phyloP scores from a whole-genome alignment of 2,797 vertebrate species.

The Lophotriccus pileatus region DNA sequence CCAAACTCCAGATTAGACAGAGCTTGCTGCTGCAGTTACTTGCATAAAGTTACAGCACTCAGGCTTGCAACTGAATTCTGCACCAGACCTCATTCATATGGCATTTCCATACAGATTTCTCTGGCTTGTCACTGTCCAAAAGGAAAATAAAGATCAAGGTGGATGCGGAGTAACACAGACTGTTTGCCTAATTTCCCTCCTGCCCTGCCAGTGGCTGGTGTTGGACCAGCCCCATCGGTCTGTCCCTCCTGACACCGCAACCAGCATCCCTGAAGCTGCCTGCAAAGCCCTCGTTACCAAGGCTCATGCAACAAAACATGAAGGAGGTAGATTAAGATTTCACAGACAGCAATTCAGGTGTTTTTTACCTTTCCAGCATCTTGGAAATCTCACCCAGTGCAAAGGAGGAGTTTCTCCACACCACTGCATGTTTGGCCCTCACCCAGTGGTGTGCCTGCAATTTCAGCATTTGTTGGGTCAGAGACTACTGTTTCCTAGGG shows the following conservation, averaged over 20 bases:
- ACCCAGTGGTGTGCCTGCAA: background rate
- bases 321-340: background rate
- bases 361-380: background rate
- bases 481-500: background rate
- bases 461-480: background rate
- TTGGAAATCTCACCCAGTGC: background rate
- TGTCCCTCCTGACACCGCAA: background rate
- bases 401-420: accelerated
- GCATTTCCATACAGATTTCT: background rate
- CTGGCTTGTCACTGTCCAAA: background rate
- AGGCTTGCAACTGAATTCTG: background rate
- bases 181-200: background rate
- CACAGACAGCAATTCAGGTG: background rate
- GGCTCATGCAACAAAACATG: background rate
- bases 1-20: background rate
- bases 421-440: background rate
- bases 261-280: background rate
- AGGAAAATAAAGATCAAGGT: background rate
- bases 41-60: accelerated
- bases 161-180: background rate
- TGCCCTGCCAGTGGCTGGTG: accelerated
- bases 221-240: accelerated
- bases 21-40: background rate
- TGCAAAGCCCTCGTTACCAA: background rate
- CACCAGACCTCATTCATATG: background rate